Evolutionary conservation across 2,888 invertebrate species (phyloP).

Genomic region (Ischnura elegans): DNA sequence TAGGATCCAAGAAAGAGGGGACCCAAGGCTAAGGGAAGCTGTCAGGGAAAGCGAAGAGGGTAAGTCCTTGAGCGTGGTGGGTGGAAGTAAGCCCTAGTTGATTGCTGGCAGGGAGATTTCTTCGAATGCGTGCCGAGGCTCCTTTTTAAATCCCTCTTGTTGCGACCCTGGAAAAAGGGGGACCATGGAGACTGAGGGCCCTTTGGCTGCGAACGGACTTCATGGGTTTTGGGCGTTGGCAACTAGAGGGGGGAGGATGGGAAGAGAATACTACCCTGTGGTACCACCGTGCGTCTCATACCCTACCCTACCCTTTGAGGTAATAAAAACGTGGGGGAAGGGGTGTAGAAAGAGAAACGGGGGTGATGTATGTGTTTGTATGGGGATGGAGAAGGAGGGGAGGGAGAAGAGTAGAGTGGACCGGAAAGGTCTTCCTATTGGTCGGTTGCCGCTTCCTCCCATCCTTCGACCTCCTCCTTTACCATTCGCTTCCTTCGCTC

Average conservation of each 20-base stretch:
- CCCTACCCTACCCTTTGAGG: neutral
- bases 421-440: slow-evolving; percentile 30
- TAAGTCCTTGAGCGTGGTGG: neutral
- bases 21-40: neutral
- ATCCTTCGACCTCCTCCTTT: neutral
- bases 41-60: neutral
- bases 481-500: neutral
- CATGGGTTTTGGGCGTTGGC: neutral
- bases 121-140: neutral
- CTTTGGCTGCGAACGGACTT: neutral
- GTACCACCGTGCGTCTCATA: neutral
- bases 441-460: slow-evolving; percentile 25
- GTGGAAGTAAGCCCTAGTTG: neutral
- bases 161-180: neutral
- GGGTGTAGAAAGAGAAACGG: neutral
- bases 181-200: neutral
- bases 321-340: neutral
- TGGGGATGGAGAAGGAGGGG: neutral
- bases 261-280: neutral
- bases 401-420: neutral
- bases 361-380: neutral
- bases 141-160: neutral
- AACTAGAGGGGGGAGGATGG: neutral
- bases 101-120: neutral
- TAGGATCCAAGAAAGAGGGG: neutral